Conservation (phyloP, 2,888 invertebrate species). For the Eristalinus aeneus region DNA sequence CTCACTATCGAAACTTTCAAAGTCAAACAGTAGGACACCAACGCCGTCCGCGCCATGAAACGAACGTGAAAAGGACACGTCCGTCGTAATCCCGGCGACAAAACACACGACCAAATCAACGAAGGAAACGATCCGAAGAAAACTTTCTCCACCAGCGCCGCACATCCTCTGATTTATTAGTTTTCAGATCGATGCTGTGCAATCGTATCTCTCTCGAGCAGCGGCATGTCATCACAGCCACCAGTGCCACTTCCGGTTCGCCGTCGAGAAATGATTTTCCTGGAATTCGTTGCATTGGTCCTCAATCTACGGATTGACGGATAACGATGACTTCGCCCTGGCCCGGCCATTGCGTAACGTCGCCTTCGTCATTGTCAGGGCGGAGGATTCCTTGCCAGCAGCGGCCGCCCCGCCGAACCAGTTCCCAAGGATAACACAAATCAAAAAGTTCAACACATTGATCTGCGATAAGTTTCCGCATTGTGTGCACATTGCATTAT, state of each 20-base stretch:
- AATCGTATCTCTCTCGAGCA: conserved; percentile 40
- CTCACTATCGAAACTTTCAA: conserved; percentile 44
- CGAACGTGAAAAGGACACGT: not conserved
- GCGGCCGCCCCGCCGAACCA: conserved; percentile 12
- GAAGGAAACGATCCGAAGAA: conserved; percentile 20
- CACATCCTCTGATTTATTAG: conserved; percentile 41
- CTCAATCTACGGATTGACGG: conserved; percentile 10
- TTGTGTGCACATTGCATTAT: conserved; percentile 68
- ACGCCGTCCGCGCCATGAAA: conserved; percentile 3
- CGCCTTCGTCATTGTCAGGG: conserved; percentile 1
- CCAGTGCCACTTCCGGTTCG: conserved; percentile 23
- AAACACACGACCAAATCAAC: not conserved
- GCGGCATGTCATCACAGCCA: conserved; percentile 33
- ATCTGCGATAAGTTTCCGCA: conserved; percentile 66
- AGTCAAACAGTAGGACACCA: conserved; percentile 60
- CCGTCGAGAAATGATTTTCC: conserved; percentile 47
- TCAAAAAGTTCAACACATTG: conserved; percentile 69
- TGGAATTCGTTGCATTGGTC: conserved; percentile 33
- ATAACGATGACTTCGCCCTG: not conserved
- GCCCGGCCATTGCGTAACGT: conserved; percentile 34
- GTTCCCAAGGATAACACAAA: conserved; percentile 64
- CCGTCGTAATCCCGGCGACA: not conserved
- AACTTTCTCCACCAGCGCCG: conserved; percentile 40
- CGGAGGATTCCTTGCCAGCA: not conserved
- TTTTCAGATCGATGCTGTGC: conserved; percentile 64